Conservation (phyloP, 2,113 vertebrate species). For the Daubentonia madagascariensis region DNA sequence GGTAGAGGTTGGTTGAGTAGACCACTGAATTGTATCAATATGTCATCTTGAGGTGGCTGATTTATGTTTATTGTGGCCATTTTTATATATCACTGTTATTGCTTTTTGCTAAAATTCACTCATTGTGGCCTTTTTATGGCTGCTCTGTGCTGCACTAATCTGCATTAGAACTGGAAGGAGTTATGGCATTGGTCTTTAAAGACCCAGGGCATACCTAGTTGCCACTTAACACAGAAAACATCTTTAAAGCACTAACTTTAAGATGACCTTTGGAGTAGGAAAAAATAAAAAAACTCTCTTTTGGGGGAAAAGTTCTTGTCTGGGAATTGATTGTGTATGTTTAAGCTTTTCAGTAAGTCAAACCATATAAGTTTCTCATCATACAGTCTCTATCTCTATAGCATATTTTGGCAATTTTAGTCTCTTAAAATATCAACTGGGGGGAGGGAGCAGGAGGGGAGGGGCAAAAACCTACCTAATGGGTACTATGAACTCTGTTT, state of each 20-base stretch:
- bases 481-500: too few species aligned
- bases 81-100: conserved; percentile 57
- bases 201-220: not conserved
- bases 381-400: not conserved
- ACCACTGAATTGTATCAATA: conserved; percentile 48
- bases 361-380: not conserved
- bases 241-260: conserved; percentile 35
- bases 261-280: conserved; percentile 20
- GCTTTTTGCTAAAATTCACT: conserved; percentile 53
- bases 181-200: not conserved
- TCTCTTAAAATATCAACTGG: not conserved
- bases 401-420: not conserved
- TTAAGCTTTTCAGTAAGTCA: conserved; percentile 31
- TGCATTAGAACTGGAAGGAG: conserved; percentile 48
- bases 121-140: conserved; percentile 30
- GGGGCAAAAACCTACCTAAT: too few species aligned
- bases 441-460: too few species aligned
- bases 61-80: conserved; percentile 47
- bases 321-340: not conserved
- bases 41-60: conserved; percentile 49
- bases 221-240: conserved; percentile 27
- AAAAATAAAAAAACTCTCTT: conserved; percentile 20
- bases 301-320: not conserved
- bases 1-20: not conserved
- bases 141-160: conserved; percentile 28